Conservation (phyloP, 1,140 invertebrate species). For the Monomorium pharaonis region DNA sequence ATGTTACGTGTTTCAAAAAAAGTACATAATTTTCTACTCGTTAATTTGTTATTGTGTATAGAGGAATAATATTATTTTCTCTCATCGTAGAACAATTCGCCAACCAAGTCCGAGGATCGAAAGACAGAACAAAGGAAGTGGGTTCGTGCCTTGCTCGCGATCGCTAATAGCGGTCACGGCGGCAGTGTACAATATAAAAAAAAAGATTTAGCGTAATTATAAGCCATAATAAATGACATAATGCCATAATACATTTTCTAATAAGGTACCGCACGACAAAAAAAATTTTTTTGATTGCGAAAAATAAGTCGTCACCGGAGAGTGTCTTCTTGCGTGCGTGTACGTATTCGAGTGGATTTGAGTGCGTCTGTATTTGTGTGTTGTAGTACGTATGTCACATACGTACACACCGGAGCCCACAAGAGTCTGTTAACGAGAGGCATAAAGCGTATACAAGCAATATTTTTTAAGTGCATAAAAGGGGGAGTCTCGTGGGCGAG, state of each 20-base stretch:
- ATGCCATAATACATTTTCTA: conserved; percentile 83
- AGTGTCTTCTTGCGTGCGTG: conserved; percentile 42
- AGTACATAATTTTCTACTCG: background rate
- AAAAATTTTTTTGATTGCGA: conserved; percentile 57
- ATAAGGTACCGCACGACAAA: conserved; percentile 78
- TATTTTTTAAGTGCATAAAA: conserved; percentile 79
- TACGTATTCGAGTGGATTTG: conserved; percentile 34
- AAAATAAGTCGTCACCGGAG: conserved; percentile 10
- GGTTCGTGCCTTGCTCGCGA: conserved; percentile 45
- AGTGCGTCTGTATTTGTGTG: conserved; percentile 25
- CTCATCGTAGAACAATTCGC: background rate
- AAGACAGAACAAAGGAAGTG: conserved; percentile 3
- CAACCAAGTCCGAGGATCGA: conserved; percentile 21
- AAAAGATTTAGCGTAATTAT: conserved; percentile 77
- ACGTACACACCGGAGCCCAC: conserved; percentile 70
- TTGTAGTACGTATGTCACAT: conserved; percentile 25
- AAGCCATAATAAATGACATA: conserved; percentile 85
- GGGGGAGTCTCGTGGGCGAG: conserved; percentile 60
- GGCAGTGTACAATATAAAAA: conserved; percentile 81
- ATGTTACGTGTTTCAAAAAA: background rate
- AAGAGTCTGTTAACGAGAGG: conserved; percentile 77
- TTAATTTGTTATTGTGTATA: background rate
- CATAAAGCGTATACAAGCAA: conserved; percentile 75
- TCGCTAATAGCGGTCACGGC: conserved; percentile 71
- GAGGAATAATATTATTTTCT: background rate